phyloP scores from a whole-genome alignment of 1,140 invertebrate species.

The Euglossa dilemma region DNA sequence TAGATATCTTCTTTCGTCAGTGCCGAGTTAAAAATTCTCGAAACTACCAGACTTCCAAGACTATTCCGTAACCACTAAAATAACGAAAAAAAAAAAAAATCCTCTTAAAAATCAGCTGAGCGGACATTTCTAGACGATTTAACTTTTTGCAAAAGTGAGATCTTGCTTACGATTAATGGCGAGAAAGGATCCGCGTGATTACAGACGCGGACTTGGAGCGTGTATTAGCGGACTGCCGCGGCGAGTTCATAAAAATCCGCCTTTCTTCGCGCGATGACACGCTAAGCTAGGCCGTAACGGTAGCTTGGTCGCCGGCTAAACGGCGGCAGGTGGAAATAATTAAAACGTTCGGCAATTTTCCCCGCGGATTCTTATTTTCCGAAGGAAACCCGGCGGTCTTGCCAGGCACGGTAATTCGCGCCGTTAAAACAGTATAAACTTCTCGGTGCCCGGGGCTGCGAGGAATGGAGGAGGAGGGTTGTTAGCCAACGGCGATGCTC shows the following conservation, averaged over 20 bases:
- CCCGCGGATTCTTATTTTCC: constrained; percentile 10
- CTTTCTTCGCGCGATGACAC: neutral
- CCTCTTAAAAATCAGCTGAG: too few species aligned
- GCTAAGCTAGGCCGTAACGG: neutral
- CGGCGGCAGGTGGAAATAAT: constrained; percentile 8
- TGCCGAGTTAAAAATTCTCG: too few species aligned
- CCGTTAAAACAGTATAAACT: constrained; percentile 30
- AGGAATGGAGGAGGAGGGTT: neutral
- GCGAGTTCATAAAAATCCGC: neutral
- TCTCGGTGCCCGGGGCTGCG: neutral
- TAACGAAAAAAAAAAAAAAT: too few species aligned
- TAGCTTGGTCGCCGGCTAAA: too few species aligned
- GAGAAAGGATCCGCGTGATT: neutral
- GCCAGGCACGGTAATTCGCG: constrained; percentile 13
- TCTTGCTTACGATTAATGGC: neutral
- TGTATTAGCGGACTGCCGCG: neutral
- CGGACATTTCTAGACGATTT: too few species aligned
- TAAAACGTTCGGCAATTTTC: constrained; percentile 24
- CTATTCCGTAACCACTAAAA: too few species aligned
- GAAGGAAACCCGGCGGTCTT: constrained; percentile 4
- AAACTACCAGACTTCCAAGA: too few species aligned
- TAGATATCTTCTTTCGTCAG: too few species aligned
- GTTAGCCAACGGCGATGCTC: constrained; percentile 5
- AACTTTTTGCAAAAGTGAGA: neutral
- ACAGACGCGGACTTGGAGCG: too few species aligned